Base-by-base conservation (phyloP, 2,113 vertebrate genomes). In the Muntiacus muntjak region DNA sequence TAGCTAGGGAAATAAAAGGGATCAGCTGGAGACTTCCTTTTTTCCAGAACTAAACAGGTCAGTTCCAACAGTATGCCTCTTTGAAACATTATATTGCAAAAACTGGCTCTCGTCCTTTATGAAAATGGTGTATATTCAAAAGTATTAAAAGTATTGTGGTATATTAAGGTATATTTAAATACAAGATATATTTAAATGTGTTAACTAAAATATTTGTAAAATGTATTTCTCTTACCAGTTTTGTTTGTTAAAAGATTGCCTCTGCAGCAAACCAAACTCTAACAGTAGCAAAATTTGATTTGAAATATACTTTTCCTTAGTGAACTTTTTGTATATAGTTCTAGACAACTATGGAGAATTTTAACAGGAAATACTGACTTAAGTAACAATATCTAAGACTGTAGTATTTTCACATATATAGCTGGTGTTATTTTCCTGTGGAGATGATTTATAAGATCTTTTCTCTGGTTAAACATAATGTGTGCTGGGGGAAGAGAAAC, bases 1-100 rank as follows among this genome's bases (percentile, higher is more conserved):
- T 96, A 97, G 95, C 97, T 83, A 93, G 97, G 96, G 98, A 98
- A 98, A 98, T 98, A 95, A 98, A 97, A 98, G 83, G 64, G 28
- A 98, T 96, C 98, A 97, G 97, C 85, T 98, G 97, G 98, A 97
- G 94, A 92, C 94, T 92, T 97, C 78, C 89, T 91, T 96, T 97
- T 97, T 91, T 84, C 94, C 58, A 92, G 40, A 86, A 71, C 91
- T 54, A 94, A 91, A 93, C 82, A 98, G 92, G 91, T 94, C 90
- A 96, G 91, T 97, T 96, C 96, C 95, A 96, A 97, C 92, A 92
- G 55, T 95, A 33, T 76, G 90, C 60, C 95, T 92, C 88, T 23
- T 3, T 30, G 52, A 95, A 96, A 97, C 91, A 88, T 89, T 92
- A 88, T 82, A 91, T 95, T 76, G 52, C 36, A 89, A 87, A 74